Evolutionary conservation across 2,113 vertebrate genomes (phyloP).

Genomic region (Platanista minor): DNA sequence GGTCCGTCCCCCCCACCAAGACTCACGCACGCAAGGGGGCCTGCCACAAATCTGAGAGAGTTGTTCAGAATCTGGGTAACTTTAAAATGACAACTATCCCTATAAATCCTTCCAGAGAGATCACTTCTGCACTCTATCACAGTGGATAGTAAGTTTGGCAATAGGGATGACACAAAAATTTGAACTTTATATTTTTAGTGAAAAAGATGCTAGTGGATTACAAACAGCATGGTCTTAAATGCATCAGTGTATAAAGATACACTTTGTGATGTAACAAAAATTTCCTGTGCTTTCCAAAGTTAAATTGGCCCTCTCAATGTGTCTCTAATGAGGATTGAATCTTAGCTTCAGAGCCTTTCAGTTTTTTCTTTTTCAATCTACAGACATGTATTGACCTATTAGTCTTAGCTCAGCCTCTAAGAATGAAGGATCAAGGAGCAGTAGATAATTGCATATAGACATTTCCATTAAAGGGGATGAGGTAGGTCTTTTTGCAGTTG

Average conservation of each 20-base stretch:
- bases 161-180: neutral
- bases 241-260: neutral
- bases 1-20: too few relatives aligned
- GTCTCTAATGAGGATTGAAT: conserved; percentile 27
- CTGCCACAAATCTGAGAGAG: neutral
- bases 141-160: neutral
- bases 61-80: neutral
- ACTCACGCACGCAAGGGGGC: accelerated
- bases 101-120: neutral
- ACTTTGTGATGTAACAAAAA: neutral
- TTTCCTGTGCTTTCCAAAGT: neutral
- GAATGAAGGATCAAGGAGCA: conserved; percentile 57
- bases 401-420: conserved; percentile 39
- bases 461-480: conserved; percentile 46
- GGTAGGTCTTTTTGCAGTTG: conserved; percentile 6
- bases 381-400: conserved; percentile 50
- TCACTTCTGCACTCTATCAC: neutral
- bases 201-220: neutral
- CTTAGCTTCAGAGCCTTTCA: conserved; percentile 37
- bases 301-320: neutral
- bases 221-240: neutral
- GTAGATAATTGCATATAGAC: conserved; percentile 61
- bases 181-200: neutral
- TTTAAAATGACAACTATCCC: neutral
- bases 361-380: conserved; percentile 49